A percentile compares a stretch with the other conserved stretches of the same genome.
Evolutionary conservation across 2,888 invertebrate genomes (phyloP).

Genomic region (Andrena minutula): DNA sequence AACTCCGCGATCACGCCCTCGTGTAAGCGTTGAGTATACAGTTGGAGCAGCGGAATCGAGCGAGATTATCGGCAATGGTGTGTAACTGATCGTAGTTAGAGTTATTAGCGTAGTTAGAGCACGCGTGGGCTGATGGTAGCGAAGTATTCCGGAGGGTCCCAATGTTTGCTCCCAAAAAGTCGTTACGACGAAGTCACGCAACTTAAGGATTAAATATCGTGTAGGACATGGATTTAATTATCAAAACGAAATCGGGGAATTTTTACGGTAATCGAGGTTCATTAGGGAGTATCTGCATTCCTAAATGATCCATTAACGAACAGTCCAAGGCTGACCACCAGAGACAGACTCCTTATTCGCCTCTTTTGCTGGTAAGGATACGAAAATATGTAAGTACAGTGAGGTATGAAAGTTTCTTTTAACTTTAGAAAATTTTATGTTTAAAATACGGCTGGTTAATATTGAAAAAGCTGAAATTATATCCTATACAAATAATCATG

Average conservation of each 20-base stretch:
- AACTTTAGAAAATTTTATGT: neutral
- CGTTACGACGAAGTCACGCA: no score
- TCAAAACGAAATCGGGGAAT: neutral
- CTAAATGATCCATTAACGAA: constrained; percentile 34
- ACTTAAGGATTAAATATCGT: neutral
- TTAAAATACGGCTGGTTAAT: no score
- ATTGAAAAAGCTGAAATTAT: no score
- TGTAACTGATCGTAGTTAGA: constrained; percentile 35
- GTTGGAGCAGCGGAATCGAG: constrained; percentile 24
- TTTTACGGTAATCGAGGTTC: constrained; percentile 27
- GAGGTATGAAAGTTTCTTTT: neutral
- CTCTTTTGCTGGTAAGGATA: neutral
- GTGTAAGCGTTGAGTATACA: constrained; percentile 34
- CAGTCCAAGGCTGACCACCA: no score
- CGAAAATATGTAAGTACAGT: constrained; percentile 4
- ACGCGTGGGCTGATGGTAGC: neutral
- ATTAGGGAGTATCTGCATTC: constrained; percentile 28
- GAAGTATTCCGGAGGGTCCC: constrained; percentile 7
- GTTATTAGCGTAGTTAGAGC: constrained; percentile 24
- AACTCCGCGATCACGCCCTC: constrained; percentile 19
- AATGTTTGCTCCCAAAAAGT: neutral
- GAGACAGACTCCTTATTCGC: neutral
- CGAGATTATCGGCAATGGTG: constrained; percentile 32
- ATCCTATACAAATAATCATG: no score
- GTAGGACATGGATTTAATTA: constrained; percentile 6